Conservation (phyloP, 1,140 invertebrate genomes). For the Drosophila kurseongensis region DNA sequence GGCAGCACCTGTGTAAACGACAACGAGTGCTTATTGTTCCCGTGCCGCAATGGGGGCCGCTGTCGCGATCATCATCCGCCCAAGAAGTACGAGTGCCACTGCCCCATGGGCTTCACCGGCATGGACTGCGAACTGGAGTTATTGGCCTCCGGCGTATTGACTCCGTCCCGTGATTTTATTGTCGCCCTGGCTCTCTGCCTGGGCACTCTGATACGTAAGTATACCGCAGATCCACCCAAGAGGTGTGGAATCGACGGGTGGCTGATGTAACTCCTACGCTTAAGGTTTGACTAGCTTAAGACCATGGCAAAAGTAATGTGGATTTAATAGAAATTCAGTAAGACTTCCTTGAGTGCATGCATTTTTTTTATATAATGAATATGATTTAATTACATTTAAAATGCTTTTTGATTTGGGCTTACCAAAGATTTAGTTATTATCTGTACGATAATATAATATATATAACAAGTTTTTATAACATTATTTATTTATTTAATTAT, state of each 20-base stretch:
- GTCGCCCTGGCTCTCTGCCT: constrained; percentile 92
- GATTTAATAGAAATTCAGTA: not conserved
- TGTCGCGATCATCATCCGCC: constrained; percentile 89
- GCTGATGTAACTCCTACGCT: not conserved
- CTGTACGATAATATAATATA: too few relatives aligned
- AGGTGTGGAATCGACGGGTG: not conserved
- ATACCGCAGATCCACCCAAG: constrained; percentile 37
- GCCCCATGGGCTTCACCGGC: constrained; percentile 91
- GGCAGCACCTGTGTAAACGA: constrained; percentile 89
- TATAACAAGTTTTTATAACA: too few relatives aligned
- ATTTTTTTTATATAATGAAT: not conserved
- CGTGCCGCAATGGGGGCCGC: constrained; percentile 90
- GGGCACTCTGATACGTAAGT: constrained; percentile 91
- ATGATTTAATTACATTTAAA: too few relatives aligned
- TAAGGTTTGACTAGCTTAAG: constrained; percentile 30
- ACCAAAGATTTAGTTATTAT: too few relatives aligned
- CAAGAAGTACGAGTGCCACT: constrained; percentile 90
- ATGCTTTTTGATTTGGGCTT: too few relatives aligned
- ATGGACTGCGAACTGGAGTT: constrained; percentile 91
- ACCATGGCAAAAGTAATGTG: not conserved
- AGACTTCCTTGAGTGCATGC: not conserved
- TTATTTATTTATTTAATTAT: too few relatives aligned
- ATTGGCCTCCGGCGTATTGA: constrained; percentile 90
- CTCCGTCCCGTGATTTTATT: constrained; percentile 93
- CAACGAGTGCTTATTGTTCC: constrained; percentile 89